phyloP scores from a whole-genome alignment of 2,113 vertebrate genomes.

The zebrafish (Danio rerio) region DNA sequence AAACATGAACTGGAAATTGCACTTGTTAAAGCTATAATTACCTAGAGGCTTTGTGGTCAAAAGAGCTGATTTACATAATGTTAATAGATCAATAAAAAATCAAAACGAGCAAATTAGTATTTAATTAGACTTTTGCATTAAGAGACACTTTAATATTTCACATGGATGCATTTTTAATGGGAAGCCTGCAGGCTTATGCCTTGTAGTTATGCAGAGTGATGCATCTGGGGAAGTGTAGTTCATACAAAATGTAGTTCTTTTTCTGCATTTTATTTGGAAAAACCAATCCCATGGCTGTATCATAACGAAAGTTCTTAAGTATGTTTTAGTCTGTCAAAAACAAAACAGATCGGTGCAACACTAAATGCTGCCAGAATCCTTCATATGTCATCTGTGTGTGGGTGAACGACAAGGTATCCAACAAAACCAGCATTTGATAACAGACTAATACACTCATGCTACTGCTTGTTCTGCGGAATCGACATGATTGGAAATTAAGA shows the following conservation, averaged over 20 bases:
- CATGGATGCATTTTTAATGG: neutral
- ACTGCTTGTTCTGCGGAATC: conserved; percentile 7
- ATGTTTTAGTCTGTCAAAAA: conserved; percentile 22
- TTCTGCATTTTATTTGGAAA: conserved; percentile 11
- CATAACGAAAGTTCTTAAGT: conserved; percentile 21
- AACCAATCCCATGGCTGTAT: neutral
- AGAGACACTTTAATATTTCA: conserved; percentile 10
- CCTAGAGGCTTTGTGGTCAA: neutral
- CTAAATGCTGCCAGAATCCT: conserved; percentile 22
- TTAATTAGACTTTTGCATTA: neutral
- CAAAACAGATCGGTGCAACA: conserved; percentile 14
- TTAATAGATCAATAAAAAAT: neutral
- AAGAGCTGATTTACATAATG: neutral
- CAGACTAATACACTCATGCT: conserved; percentile 1
- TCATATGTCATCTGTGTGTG: conserved; percentile 44
- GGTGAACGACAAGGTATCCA: conserved; percentile 36
- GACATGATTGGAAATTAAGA: neutral
- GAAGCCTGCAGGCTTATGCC: neutral
- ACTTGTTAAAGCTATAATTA: neutral
- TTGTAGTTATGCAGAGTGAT: neutral
- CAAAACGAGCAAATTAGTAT: neutral
- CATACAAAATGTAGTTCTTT: conserved; percentile 25
- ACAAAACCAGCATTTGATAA: conserved; percentile 20
- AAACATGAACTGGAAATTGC: conserved; percentile 20
- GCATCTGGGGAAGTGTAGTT: conserved; percentile 12